Conservation (phyloP, 2,888 invertebrate species). For the Theristus sp. region DNA sequence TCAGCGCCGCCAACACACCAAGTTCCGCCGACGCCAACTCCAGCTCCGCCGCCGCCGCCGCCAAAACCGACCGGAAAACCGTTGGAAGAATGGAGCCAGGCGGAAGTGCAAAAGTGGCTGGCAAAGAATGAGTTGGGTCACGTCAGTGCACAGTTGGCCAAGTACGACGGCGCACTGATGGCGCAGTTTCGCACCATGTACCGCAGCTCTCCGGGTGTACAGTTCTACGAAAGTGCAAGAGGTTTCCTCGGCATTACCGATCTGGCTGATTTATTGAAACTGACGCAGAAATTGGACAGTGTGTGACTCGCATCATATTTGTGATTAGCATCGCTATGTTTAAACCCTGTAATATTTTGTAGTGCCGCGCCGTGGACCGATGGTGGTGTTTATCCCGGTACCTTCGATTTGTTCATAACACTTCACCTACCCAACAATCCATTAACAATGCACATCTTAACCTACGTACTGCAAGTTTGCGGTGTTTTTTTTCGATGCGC, state of each 20-base stretch:
- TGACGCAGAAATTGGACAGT: neutral
- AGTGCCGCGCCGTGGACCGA: no score
- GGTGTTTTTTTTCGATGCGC: no score
- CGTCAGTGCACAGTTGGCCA: neutral
- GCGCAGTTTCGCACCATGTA: neutral
- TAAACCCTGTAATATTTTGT: no score
- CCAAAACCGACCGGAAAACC: neutral
- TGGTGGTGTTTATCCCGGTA: no score
- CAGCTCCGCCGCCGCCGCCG: neutral
- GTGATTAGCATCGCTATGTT: no score
- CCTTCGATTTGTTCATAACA: no score
- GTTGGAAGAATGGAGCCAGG: neutral
- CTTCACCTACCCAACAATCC: no score
- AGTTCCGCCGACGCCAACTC: neutral
- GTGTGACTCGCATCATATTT: no score
- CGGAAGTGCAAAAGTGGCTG: neutral
- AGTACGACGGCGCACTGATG: neutral
- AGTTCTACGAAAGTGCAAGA: neutral
- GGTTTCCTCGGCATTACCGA: neutral
- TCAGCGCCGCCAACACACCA: neutral
- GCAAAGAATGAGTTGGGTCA: neutral
- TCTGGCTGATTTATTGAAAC: neutral
- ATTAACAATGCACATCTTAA: no score
- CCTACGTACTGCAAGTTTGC: no score
- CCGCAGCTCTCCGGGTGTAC: neutral